phyloP scores from a whole-genome alignment of 2,113 vertebrate genomes.

The Calonectris borealis region DNA sequence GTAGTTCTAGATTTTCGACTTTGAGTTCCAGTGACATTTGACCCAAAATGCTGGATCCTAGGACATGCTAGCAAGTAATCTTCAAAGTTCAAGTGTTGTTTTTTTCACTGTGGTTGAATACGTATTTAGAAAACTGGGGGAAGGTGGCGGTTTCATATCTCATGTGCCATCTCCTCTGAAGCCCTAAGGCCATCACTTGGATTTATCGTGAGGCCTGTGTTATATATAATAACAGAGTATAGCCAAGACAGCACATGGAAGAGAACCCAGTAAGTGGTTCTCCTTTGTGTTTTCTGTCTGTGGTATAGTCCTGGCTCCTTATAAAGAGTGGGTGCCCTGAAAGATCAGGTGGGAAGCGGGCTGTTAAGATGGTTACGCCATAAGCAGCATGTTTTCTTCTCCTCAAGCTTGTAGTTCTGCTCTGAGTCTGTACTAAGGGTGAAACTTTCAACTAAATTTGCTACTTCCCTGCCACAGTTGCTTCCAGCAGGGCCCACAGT shows the following conservation, averaged over 20 bases:
- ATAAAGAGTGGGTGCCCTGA: not conserved
- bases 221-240: not conserved
- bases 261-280: not conserved
- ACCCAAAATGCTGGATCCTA: not conserved
- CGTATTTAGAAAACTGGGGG: not conserved
- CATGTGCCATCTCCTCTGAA: not conserved
- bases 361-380: not conserved
- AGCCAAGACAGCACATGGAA: not conserved
- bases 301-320: not conserved
- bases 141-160: not conserved
- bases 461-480: not conserved
- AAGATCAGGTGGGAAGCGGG: not conserved
- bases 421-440: not conserved
- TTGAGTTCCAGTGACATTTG: not conserved
- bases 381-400: not conserved
- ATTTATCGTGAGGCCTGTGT: not conserved
- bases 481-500: not conserved
- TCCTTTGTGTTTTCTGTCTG: not conserved
- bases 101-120: not conserved
- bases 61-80: not conserved
- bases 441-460: not conserved
- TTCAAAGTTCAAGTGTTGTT: not conserved
- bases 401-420: not conserved
- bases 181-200: not conserved
- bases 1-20: not conserved